Base-by-base conservation (phyloP, 2,888 invertebrate species). In the Gibbula magus region DNA sequence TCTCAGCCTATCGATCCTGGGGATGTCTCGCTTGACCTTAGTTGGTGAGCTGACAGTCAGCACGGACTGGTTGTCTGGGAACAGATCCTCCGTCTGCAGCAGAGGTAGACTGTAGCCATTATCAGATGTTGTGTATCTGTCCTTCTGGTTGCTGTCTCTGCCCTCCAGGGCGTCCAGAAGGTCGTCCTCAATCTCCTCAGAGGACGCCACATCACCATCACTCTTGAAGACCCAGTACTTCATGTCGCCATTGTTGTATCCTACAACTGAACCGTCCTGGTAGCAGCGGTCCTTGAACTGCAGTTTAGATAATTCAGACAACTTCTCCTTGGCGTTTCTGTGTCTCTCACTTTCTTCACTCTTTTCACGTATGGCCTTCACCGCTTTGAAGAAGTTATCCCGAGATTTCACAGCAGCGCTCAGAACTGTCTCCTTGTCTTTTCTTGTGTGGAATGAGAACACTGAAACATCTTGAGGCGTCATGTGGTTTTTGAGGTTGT, bases 11-110 rank as follows among this genome's bases (percentile, higher is more conserved):
- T 53, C 18, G 18, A 75, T 10, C n/a, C 54, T 75, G 16, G 53
- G 75, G 4, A 25, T 18, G 16, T 29, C 16, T 32, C 13, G 25
- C 35, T 75, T 75, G 29, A 75, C 32, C 32, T 52, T 52, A 2
- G 25, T 8, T 1, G 52, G 54, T 8, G 53, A 75, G 29, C 53
- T 75, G 54, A 75, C 54, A 32, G 75, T 75, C 20, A 75, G 29
- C 29, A 54, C 53, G 5, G 75, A 75, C 0, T 53, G 7, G 53
- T 35, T 54, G 20, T 53, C 54, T 13, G 70, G 70, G 35, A 70
- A 70, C 70, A 70, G 70, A 18, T 70, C 70, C 35, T 70, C 70
- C 20, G 70, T 70, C 29, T 29, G 29, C 25, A 61, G 16, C 61
- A 61, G 2, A 16, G 61, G 61, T 8, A 61, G 20, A 61, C 29